Percentiles rank a stretch among this genome's conserved stretches.
Evolutionary conservation across 2,888 invertebrate genomes (phyloP).

Genomic region (Drosophila neonasuta): DNA sequence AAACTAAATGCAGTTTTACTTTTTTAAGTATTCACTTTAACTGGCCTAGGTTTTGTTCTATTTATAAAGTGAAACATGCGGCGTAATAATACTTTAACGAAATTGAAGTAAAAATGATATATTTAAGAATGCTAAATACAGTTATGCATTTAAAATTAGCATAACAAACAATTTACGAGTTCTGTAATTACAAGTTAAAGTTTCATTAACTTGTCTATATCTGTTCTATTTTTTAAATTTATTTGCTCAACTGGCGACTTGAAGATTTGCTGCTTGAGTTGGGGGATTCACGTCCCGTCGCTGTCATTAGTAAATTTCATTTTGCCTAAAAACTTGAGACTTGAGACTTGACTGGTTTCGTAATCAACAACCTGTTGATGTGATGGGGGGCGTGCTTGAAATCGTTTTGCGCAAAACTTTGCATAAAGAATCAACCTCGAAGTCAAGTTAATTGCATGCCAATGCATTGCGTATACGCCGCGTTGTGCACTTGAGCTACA

Average conservation of each 20-base stretch:
- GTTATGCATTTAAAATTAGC: background rate
- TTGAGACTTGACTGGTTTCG: conserved; percentile 13
- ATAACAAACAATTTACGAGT: background rate
- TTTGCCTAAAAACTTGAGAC: conserved; percentile 20
- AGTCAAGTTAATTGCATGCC: conserved; percentile 9
- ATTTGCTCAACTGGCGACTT: background rate
- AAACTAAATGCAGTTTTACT: background rate
- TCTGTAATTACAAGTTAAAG: background rate
- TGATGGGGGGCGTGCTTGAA: conserved; percentile 24
- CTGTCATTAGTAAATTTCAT: conserved; percentile 13
- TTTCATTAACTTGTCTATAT: background rate
- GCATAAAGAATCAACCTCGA: conserved; percentile 8
- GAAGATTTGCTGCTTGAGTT: background rate
- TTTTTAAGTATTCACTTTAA: background rate
- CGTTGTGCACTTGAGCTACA: conserved; percentile 17
- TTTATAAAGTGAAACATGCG: background rate
- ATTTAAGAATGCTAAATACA: background rate
- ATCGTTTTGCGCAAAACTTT: conserved; percentile 17
- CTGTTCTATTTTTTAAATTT: background rate
- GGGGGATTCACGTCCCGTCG: background rate
- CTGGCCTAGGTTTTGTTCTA: background rate
- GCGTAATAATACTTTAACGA: background rate
- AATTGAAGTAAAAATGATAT: background rate
- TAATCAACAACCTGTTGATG: conserved; percentile 12
- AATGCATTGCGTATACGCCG: conserved; percentile 50